Evolutionary conservation across 1,140 invertebrate genomes (phyloP).

Genomic region (Drosophila pectinifera): DNA sequence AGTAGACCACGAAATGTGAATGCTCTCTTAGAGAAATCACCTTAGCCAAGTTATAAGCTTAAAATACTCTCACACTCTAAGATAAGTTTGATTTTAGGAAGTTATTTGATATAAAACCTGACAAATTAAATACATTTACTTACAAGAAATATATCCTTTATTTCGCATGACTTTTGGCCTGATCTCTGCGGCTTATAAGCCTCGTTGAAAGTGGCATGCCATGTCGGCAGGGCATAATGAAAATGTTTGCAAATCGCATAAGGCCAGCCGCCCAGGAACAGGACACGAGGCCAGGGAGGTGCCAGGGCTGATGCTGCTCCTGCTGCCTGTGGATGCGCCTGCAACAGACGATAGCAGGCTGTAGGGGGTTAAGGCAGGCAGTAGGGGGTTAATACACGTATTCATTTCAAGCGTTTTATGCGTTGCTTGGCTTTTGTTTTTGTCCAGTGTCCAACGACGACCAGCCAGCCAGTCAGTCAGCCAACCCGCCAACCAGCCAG

Average conservation of each 20-base stretch:
- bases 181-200: neutral
- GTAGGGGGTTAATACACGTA: constrained; percentile 57
- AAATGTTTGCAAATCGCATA: constrained; percentile 76
- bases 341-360: constrained; percentile 10
- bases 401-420: constrained; percentile 83
- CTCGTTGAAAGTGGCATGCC: neutral
- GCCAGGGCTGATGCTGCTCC: constrained; percentile 15
- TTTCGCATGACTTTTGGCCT: too few species aligned
- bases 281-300: neutral
- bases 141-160: too few species aligned
- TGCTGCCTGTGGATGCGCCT: constrained; percentile 8
- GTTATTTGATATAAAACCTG: too few species aligned
- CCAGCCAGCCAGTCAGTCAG: neutral
- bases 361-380: neutral
- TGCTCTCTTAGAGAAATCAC: too few species aligned
- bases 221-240: constrained; percentile 35
- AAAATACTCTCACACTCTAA: too few species aligned
- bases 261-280: constrained; percentile 23
- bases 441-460: constrained; percentile 42
- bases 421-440: constrained; percentile 75
- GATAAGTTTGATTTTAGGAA: too few species aligned
- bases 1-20: too few species aligned
- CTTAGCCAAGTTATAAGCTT: too few species aligned
- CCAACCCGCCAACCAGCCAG: neutral
- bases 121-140: too few species aligned